phyloP scores from a whole-genome alignment of 2,888 invertebrate genomes.

The Spilosoma lubricipeda region DNA sequence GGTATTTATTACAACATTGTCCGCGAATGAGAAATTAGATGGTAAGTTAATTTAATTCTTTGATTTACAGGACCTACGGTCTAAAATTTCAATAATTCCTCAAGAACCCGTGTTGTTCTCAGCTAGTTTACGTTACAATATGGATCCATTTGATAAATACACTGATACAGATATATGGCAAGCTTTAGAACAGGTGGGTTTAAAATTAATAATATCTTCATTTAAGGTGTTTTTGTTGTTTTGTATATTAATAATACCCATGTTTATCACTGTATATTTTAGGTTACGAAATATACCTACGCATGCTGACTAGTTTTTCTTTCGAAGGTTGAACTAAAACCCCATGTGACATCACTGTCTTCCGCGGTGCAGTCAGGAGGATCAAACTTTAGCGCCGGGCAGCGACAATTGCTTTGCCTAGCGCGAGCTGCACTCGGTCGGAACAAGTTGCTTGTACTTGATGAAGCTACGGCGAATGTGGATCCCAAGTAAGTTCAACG shows the following conservation, averaged over 20 bases:
- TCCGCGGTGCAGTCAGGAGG: conserved; percentile 91
- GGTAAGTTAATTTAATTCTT: too few species aligned
- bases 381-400: conserved; percentile 94
- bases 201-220: neutral
- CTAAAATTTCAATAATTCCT: conserved; percentile 95
- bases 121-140: conserved; percentile 92
- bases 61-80: conserved; percentile 88
- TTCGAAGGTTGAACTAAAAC: conserved; percentile 90
- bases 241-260: neutral
- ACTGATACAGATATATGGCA: conserved; percentile 92
- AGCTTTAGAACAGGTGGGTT: conserved; percentile 86
- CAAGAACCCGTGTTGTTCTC: conserved; percentile 96
- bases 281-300: neutral
- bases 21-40: neutral
- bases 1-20: too few species aligned
- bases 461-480: conserved; percentile 97
- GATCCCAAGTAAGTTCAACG: conserved; percentile 89
- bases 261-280: neutral
- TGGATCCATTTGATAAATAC: conserved; percentile 93
- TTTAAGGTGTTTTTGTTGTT: neutral
- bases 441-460: conserved; percentile 92
- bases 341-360: conserved; percentile 87
- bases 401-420: conserved; percentile 94
- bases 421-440: conserved; percentile 93
- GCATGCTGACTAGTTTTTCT: neutral